Percentiles rank a stretch among this genome's conserved stretches.
These are phyloP conservation scores for Ips nitidus DNA, from an alignment of 1,140 invertebrate genomes.

Conservation along the genomic window DNA sequence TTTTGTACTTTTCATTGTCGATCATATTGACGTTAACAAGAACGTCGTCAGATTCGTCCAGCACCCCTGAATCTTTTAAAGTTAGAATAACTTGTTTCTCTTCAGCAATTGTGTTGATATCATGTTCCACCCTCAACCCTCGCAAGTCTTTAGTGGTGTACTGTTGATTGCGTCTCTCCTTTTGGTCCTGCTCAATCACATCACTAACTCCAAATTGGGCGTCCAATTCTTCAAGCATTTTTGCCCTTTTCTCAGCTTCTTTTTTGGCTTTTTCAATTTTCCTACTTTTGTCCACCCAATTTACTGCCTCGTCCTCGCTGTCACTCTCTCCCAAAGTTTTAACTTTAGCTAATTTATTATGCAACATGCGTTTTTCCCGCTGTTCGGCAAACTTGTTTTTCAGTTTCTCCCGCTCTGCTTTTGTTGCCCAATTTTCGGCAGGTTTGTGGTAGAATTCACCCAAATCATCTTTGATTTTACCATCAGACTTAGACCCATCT, in stretches of 20 bases:
- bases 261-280: conserved; percentile 77
- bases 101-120: conserved; percentile 77
- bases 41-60: conserved; percentile 87
- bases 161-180: conserved; percentile 60
- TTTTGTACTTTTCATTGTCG: conserved; percentile 89
- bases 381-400: conserved; percentile 75
- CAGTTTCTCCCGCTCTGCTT: conserved; percentile 78
- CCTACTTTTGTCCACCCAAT: conserved; percentile 84
- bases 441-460: conserved; percentile 94
- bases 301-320: conserved; percentile 66
- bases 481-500: conserved; percentile 53
- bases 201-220: conserved; percentile 89
- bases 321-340: conserved; percentile 75
- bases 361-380: conserved; percentile 80
- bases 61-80: conserved; percentile 87
- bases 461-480: conserved; percentile 71
- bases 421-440: conserved; percentile 77
- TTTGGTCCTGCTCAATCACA: conserved; percentile 77
- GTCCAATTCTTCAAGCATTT: conserved; percentile 92
- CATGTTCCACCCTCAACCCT: conserved; percentile 88
- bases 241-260: conserved; percentile 86
- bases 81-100: conserved; percentile 88
- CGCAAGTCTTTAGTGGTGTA: conserved; percentile 73
- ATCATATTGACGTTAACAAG: conserved; percentile 95
- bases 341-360: conserved; percentile 68